Evolutionary conservation across 2,797 vertebrate species (phyloP).

Genomic region (Sylvilagus floridanus): DNA sequence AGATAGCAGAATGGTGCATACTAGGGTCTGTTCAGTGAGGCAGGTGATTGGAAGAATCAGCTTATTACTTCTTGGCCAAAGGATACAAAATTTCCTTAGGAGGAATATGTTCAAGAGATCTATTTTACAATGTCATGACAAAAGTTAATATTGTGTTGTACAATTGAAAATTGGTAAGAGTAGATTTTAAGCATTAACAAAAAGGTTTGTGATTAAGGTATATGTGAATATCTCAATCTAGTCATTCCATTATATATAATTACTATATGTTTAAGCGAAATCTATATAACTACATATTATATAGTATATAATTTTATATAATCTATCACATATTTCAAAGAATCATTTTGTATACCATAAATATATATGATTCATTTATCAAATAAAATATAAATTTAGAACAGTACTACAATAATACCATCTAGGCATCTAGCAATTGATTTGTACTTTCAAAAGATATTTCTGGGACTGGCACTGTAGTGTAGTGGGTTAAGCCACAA

Average conservation of each 20-base stretch:
- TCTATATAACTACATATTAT: too few species aligned
- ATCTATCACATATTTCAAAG: background rate
- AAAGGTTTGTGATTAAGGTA: background rate
- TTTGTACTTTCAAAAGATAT: background rate
- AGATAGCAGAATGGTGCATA: background rate
- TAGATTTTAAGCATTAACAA: background rate
- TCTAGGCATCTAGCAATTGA: slow-evolving; percentile 21
- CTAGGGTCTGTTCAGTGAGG: background rate
- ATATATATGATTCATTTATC: background rate
- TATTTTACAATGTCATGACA: background rate
- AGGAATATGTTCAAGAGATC: background rate
- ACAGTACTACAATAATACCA: background rate
- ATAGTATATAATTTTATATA: too few species aligned
- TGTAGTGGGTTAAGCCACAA: too few species aligned
- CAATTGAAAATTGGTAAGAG: background rate
- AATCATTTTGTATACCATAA: background rate
- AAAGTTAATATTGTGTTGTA: background rate
- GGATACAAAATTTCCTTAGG: background rate
- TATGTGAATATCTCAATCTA: background rate
- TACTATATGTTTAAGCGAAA: too few species aligned
- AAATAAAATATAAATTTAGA: background rate
- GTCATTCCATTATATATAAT: background rate
- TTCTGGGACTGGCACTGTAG: too few species aligned
- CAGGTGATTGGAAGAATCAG: background rate
- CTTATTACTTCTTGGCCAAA: background rate